Evolutionary conservation across 2,888 invertebrate genomes (phyloP), one percentile per base, ranked within the genome.

Genomic region (Cephus nigrinus): DNA sequence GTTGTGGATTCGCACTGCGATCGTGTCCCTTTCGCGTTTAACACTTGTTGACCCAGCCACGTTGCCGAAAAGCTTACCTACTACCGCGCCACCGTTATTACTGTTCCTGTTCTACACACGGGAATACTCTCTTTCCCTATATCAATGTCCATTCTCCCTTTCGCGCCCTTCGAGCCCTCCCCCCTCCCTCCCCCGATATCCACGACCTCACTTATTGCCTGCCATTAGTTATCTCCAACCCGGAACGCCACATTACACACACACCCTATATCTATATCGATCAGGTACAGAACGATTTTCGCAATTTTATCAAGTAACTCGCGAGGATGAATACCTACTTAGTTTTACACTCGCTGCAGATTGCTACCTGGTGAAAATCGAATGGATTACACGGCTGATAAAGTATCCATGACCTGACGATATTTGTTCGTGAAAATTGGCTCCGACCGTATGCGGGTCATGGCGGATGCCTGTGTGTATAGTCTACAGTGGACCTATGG

Each of bases 391-490:
- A 55, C 55, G 23, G 55, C 5, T 55, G 15, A 23, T 55, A 55
- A 55, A 55, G 55, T 55, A 55, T 55, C 55, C 55, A 55, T 55
- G 55, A 55, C 55, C 55, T 15, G 55, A 55, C 55, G 23, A 72
- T 77, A 75, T 83, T 80, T 76, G 79, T 79, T 84, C 68, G 72
- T 76, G 75, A 74, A 79, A 80, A 84, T 80, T 77, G 79, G 75
- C 73, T 40, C n/a, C 69, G 74, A 74, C 78, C 74, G 78, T 78
- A 79, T 80, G 72, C 79, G 71, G 82, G 81, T 85, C 81, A 78
- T 75, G 78, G 74, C 71, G 23, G 55, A 55, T 55, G 23, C 55
- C 32, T 32, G 32, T 55, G 55, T 55, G 23, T 55, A 55, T 9
- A 55, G 23, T 55, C 9, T 55, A 23, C 23, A 9, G 23, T 55